Evolutionary conservation across 2,888 invertebrate genomes (phyloP), one percentile per base, ranked within the genome.

Genomic region (Ochropleura plecta): DNA sequence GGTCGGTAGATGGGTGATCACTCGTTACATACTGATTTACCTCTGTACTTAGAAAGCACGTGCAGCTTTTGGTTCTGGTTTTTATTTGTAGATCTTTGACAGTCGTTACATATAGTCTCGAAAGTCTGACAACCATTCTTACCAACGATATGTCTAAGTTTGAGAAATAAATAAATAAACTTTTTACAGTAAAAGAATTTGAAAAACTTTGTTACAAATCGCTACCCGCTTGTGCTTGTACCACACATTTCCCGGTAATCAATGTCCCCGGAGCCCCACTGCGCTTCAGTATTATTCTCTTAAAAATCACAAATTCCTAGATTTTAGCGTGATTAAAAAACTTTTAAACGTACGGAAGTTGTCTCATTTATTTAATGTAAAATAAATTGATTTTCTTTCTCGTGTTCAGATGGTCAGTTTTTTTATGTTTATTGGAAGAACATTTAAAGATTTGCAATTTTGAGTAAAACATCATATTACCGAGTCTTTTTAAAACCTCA

Each of bases 251-350:
- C 44, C 63, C 69, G 14, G 78, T 82, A 86, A 86, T 86, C 84
- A 82, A 85, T 78, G 88, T 87, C 76, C 77, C 79, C 51, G 8
- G 86, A 82, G 79, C 70, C 40, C 70, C 68, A 49, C 67, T 82
- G 76, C 70, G 79, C 66, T 86, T 69, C 79, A 73, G 48, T 48
- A 65, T 77, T 69, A 75, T 83, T 72, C 83, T 81, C 62, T 73
- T 72, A 78, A 81, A 86, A 86, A 83, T 72, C 71, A 67, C 67
- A 64, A 70, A 60, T 65, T 70, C 51, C 66, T 75, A 73, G 67
- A 84, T 86, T 81, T 86, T 86, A 75, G 57, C 66, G 64, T 78
- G 78, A 88, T 86, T 86, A 86, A 82, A 84, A 81, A 79, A 82
- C 82, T 82, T 84, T 81, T 20, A 65, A 81, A 81, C 55, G 12